These are phyloP conservation scores for Diabrotica balteata DNA, from an alignment of 2,888 invertebrate species.

Conservation along the genomic window DNA sequence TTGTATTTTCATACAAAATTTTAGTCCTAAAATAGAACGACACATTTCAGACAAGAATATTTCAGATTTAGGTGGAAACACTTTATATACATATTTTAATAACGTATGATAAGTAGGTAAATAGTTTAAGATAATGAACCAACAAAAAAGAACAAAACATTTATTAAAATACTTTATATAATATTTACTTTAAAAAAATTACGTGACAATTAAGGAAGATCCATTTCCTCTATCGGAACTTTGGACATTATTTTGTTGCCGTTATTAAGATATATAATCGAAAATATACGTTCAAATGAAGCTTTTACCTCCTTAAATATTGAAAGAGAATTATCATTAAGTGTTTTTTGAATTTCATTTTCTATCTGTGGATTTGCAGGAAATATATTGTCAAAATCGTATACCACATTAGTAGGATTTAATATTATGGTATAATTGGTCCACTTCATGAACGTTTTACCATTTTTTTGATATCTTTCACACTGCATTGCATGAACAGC, in stretches of 20 bases:
- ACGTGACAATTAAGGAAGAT: constrained; percentile 28
- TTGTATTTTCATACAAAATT: too few species aligned
- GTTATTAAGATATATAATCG: constrained; percentile 36
- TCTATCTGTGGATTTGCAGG: constrained; percentile 48
- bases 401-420: constrained; percentile 60
- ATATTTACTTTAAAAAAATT: not conserved
- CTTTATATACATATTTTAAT: too few species aligned
- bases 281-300: constrained; percentile 43
- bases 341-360: constrained; percentile 41
- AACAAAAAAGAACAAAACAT: too few species aligned
- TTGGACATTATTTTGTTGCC: constrained; percentile 44
- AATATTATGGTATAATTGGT: constrained; percentile 62
- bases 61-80: too few species aligned
- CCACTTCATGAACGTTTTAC: constrained; percentile 41
- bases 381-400: constrained; percentile 45
- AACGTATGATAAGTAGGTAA: too few species aligned
- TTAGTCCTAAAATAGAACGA: too few species aligned
- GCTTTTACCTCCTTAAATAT: constrained; percentile 47
- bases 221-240: constrained; percentile 48
- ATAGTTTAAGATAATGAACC: too few species aligned
- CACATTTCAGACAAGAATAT: too few species aligned
- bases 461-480: constrained; percentile 45
- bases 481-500: constrained; percentile 40
- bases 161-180: too few species aligned
- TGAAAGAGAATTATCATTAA: constrained; percentile 46